Evolutionary conservation across 2,113 vertebrate species (phyloP).

Genomic region (Carettochelys insculpta): DNA sequence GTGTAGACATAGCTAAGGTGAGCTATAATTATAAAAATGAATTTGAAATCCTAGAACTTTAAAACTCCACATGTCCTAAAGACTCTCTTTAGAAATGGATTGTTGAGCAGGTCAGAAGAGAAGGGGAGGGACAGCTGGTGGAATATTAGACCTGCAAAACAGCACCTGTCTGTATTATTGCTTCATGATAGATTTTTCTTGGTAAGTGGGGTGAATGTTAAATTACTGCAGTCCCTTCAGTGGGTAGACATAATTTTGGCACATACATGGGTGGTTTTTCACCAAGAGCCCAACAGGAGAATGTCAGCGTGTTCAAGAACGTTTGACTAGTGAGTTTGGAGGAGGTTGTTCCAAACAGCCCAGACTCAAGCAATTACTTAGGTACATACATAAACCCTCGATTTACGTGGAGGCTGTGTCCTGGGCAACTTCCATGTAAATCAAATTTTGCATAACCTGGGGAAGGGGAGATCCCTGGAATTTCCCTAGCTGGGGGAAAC

Average conservation of each 20-base stretch:
- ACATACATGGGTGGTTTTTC: background rate
- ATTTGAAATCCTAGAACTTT: background rate
- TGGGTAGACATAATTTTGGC: background rate
- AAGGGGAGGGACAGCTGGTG: background rate
- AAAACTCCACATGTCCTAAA: background rate
- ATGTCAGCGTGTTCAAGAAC: background rate
- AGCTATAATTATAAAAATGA: background rate
- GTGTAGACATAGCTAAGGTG: too few species aligned
- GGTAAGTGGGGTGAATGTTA: background rate
- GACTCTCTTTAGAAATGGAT: background rate
- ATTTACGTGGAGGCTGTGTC: too few species aligned
- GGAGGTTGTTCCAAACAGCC: background rate
- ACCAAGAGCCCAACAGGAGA: background rate
- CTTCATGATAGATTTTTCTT: background rate
- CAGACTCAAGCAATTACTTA: background rate
- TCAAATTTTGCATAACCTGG: too few species aligned
- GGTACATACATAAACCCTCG: too few species aligned
- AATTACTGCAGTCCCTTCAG: background rate
- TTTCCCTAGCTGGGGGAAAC: too few species aligned
- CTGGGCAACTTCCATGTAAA: too few species aligned
- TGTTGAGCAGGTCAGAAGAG: background rate
- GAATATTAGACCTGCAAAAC: background rate
- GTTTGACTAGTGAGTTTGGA: background rate
- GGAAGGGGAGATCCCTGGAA: too few species aligned
- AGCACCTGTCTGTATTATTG: background rate